Evolutionary conservation across 2,888 invertebrate genomes (phyloP).

Genomic region (Argynnis bischoffii): DNA sequence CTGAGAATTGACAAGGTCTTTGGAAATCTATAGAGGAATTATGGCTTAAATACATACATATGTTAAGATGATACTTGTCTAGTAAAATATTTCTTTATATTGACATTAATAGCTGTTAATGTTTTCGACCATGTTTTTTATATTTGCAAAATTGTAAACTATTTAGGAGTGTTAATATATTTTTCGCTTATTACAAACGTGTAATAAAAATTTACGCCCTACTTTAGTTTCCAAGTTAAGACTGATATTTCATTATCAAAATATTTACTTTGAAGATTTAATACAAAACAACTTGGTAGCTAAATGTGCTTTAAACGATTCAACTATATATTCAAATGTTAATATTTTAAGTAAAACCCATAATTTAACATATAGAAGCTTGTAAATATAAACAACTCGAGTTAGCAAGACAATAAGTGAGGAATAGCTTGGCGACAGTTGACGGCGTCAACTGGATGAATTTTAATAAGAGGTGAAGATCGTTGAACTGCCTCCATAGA

Average conservation of each 20-base stretch:
- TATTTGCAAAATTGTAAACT: too few species aligned
- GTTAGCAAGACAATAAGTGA: constrained; percentile 23
- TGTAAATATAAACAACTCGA: constrained; percentile 21
- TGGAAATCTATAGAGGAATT: neutral
- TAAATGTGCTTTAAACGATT: too few species aligned
- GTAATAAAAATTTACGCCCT: too few species aligned
- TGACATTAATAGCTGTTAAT: neutral
- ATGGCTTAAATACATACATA: neutral
- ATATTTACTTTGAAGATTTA: too few species aligned
- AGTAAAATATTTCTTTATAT: constrained; percentile 5
- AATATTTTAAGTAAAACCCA: constrained; percentile 3
- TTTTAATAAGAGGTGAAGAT: constrained; percentile 41
- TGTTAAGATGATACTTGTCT: neutral
- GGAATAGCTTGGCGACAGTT: constrained; percentile 32
- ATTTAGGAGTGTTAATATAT: too few species aligned
- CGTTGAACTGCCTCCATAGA: constrained; percentile 36
- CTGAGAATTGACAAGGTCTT: constrained; percentile 10
- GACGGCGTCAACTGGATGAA: constrained; percentile 35
- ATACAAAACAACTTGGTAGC: too few species aligned
- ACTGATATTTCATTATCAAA: too few species aligned
- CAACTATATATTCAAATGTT: neutral
- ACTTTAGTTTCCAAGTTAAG: too few species aligned
- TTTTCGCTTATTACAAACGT: too few species aligned
- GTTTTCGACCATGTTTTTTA: too few species aligned
- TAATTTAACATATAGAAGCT: neutral